Percentiles rank a stretch among this genome's conserved stretches.
Conservation (phyloP, 2,888 invertebrate species). For the Cerastis rubricosa region DNA sequence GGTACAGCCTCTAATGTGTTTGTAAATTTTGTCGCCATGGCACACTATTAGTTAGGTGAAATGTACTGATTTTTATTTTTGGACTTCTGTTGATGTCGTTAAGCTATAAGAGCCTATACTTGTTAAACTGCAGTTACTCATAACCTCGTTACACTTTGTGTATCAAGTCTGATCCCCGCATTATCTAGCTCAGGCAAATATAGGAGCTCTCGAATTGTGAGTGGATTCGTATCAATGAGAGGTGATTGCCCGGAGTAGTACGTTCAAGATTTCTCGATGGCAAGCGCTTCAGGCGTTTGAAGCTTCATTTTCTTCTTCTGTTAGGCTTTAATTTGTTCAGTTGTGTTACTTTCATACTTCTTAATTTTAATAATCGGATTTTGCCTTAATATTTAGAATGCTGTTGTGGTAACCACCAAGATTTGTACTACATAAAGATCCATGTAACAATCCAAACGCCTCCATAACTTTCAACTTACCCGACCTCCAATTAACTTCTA, state of each 20-base stretch:
- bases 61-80: constrained; percentile 9
- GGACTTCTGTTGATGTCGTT: background rate
- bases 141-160: background rate
- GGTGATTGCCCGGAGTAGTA: background rate
- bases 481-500: constrained; percentile 47
- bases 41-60: constrained; percentile 26
- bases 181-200: constrained; percentile 1
- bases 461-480: constrained; percentile 38
- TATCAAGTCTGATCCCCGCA: background rate
- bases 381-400: background rate
- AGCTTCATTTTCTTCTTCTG: background rate
- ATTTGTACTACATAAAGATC: constrained; percentile 3
- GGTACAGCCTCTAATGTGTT: constrained; percentile 41
- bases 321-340: constrained; percentile 4
- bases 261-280: constrained; percentile 15
- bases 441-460: constrained; percentile 23
- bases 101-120: background rate
- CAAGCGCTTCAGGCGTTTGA: constrained; percentile 2
- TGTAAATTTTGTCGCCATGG: constrained; percentile 37
- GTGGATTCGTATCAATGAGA: constrained; percentile 8
- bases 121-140: background rate
- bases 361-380: background rate
- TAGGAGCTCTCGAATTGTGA: constrained; percentile 12
- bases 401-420: background rate
- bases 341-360: background rate